Evolutionary conservation across 1,140 invertebrate species (phyloP), one percentile per base, ranked within the genome.

Genomic region (Calosoma granatense): DNA sequence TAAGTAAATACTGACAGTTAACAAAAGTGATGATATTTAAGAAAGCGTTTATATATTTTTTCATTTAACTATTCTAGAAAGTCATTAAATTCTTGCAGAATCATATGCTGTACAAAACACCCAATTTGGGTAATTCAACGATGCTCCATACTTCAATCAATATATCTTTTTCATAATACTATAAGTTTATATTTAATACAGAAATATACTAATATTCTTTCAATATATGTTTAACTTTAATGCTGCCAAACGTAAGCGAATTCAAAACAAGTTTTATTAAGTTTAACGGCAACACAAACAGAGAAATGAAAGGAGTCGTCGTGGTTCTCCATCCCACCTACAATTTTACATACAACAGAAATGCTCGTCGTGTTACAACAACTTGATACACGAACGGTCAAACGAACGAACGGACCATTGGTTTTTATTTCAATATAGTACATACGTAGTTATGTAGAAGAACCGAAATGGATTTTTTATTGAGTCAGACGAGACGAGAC

Each of bases 91-190:
- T 47, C 41, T 47, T 17, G 41, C 41, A 47, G 41, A 47, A 47
- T 47, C 41, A 47, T 47, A 47, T 47, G 41, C 41, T 47, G 41
- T 47, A 47, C 41, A 47, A 47, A 47, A 47, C 41, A 47, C 41
- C 41, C 41, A 47, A 47, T 47, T 47, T 47, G 41, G 41, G 41
- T 47, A 47, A 47, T 47, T 47, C 41, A 47, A 47, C 41, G 41
- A 47, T 47, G 41, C 41, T 17, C 41, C 41, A 47, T 47, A 47
- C 41, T 47, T 47, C 15, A 47, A 11, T 17, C 6, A 47, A 11
- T 17, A 47, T 47, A 47, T 47, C 17, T 47, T 47, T 47, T 47
- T 36, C n/a, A 36, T 47, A 47, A 47, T 47, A 47, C 41, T 47
- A 47, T 47, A 47, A 47, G 41, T 47, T 12, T 47, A 47, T 47